phyloP scores from a whole-genome alignment of 2,888 invertebrate genomes.

The Mellilla xanthometata region DNA sequence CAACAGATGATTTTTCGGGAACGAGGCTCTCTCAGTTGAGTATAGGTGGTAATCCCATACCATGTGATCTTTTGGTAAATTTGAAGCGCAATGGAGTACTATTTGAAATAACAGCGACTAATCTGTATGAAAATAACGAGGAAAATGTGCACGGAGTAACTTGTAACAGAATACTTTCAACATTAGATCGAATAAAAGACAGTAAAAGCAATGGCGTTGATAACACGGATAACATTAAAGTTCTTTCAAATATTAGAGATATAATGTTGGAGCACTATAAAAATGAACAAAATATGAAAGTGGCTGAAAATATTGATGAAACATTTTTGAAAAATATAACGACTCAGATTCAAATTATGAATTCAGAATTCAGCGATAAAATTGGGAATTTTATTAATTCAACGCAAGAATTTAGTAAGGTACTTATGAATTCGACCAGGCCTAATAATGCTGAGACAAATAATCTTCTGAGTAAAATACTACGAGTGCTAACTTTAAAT shows the following conservation, averaged over 20 bases:
- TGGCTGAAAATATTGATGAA: slow-evolving; percentile 11
- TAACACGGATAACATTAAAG: slow-evolving; percentile 19
- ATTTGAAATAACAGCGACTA: slow-evolving; percentile 46
- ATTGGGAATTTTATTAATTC: slow-evolving; percentile 28
- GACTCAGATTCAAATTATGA: slow-evolving; percentile 25
- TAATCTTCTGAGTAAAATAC: slow-evolving; percentile 23
- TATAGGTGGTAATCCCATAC: slow-evolving; percentile 62
- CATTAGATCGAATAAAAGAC: slow-evolving; percentile 4
- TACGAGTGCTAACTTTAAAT: slow-evolving; percentile 19
- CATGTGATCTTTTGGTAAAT: slow-evolving; percentile 50
- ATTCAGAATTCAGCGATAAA: slow-evolving; percentile 23
- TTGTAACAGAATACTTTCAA: slow-evolving; percentile 34
- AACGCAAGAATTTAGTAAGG: too few species aligned
- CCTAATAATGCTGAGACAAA: slow-evolving; percentile 17
- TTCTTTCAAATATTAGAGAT: slow-evolving; percentile 33
- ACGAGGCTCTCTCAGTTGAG: slow-evolving; percentile 48
- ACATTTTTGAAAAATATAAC: slow-evolving; percentile 31
- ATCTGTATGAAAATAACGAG: slow-evolving; percentile 34
- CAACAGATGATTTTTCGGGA: slow-evolving; percentile 46
- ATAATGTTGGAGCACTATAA: slow-evolving; percentile 29
- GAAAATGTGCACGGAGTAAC: slow-evolving; percentile 41
- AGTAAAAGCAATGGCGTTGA: slow-evolving; percentile 9
- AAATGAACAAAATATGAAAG: slow-evolving; percentile 9
- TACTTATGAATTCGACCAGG: background rate
- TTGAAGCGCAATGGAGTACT: slow-evolving; percentile 33